Percentiles rank a stretch among this genome's conserved stretches.
phyloP scores from a whole-genome alignment of 2,113 vertebrate species.

The Stictonetta naevosa region DNA sequence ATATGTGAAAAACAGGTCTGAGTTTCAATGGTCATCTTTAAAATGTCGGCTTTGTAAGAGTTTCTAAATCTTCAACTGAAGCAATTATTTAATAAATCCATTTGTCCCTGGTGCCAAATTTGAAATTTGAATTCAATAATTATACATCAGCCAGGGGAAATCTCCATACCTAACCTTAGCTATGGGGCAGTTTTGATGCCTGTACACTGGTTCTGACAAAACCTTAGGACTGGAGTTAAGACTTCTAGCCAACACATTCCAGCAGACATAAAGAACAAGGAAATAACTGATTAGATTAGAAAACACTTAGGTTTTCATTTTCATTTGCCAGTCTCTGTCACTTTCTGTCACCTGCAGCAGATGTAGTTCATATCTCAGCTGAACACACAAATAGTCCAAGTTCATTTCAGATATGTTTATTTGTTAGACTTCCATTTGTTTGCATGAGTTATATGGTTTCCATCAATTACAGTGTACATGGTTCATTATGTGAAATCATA shows the following conservation, averaged over 20 bases:
- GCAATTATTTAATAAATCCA: constrained; percentile 27
- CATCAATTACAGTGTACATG: constrained; percentile 4
- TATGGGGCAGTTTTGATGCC: background rate
- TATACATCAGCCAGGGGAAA: constrained; percentile 27
- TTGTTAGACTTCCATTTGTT: constrained; percentile 59
- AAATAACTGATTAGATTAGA: constrained; percentile 2
- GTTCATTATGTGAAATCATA: constrained; percentile 41
- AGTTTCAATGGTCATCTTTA: constrained; percentile 30
- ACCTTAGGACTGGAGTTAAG: background rate
- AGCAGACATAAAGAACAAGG: background rate
- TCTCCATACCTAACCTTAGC: background rate
- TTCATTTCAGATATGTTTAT: constrained; percentile 54
- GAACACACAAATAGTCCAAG: constrained; percentile 23
- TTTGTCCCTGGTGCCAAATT: constrained; percentile 40
- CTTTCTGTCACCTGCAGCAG: constrained; percentile 26
- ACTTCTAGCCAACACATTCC: background rate
- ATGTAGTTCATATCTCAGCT: constrained; percentile 17
- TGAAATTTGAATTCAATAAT: constrained; percentile 59
- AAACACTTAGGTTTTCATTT: constrained; percentile 17
- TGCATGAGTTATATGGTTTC: constrained; percentile 38
- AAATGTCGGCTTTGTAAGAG: background rate
- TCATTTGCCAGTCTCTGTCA: background rate
- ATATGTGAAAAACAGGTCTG: constrained; percentile 11
- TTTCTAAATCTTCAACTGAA: constrained; percentile 33
- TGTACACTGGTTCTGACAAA: background rate